Percentiles rank a stretch among this genome's conserved stretches.
These are phyloP conservation scores for Apis cerana DNA, from an alignment of 1,140 invertebrate species.

Conservation along the genomic window DNA sequence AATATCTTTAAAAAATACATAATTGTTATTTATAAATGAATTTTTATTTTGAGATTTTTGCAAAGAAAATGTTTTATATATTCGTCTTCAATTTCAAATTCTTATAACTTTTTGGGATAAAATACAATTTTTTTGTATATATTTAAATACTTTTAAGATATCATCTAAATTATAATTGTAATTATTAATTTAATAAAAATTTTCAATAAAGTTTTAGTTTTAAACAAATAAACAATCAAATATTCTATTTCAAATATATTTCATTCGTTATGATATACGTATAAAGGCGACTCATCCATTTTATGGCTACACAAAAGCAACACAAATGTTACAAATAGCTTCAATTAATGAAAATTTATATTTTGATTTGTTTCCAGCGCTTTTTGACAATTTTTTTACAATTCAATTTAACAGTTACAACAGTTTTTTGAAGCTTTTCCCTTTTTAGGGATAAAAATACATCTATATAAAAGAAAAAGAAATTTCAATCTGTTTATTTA, in stretches of 20 bases:
- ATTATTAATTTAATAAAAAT: too few species aligned
- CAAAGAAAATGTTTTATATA: neutral
- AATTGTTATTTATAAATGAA: neutral
- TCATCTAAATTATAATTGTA: too few species aligned
- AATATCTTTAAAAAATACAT: neutral
- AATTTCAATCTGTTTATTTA: neutral
- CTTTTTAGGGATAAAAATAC: neutral
- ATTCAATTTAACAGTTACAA: neutral
- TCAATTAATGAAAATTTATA: slow-evolving; percentile 18
- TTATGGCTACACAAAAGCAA: neutral
- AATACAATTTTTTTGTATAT: too few species aligned
- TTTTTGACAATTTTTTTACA: neutral
- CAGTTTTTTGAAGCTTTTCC: neutral
- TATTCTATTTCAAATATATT: neutral
- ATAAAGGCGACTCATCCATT: neutral
- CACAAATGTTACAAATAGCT: neutral
- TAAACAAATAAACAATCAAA: neutral
- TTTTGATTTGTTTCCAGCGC: neutral
- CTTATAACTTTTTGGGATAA: too few species aligned
- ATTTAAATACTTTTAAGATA: too few species aligned
- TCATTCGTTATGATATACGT: neutral
- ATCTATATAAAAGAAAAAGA: neutral
- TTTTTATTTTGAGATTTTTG: neutral
- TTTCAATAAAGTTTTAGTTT: neutral
- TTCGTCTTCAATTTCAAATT: too few species aligned